A percentile compares a stretch with the other conserved stretches of the same genome.
Conservation (phyloP, 2,113 vertebrate genomes). For the Archocentrus centrarchus region DNA sequence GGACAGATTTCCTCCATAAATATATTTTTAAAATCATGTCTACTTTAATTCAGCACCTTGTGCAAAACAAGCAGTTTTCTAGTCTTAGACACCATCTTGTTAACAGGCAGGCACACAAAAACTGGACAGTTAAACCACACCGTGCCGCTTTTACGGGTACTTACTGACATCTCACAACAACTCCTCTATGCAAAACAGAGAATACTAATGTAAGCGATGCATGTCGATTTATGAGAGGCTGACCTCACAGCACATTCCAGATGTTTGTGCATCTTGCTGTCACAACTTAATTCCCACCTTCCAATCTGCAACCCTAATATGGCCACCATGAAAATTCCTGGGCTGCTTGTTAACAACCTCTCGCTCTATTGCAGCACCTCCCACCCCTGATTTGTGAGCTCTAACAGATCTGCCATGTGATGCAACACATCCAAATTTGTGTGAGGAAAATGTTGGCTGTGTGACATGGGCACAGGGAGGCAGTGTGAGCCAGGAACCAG, state of each 20-base stretch:
- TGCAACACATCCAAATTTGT: slow-evolving; percentile 22
- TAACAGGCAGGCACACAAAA: slow-evolving; percentile 50
- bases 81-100: slow-evolving; percentile 18
- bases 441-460: slow-evolving; percentile 31
- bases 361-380: slow-evolving; percentile 27
- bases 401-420: slow-evolving; percentile 36
- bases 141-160: slow-evolving; percentile 75
- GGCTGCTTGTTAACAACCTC: slow-evolving; percentile 56
- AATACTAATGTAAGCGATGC: slow-evolving; percentile 37
- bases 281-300: slow-evolving; percentile 45
- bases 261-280: slow-evolving; percentile 39
- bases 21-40: neutral
- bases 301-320: slow-evolving; percentile 54
- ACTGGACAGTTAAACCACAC: slow-evolving; percentile 47
- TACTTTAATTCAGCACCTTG: slow-evolving; percentile 11
- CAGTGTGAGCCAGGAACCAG: neutral
- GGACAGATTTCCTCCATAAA: neutral
- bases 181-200: slow-evolving; percentile 76
- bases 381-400: slow-evolving; percentile 23
- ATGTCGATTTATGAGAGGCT: neutral
- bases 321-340: slow-evolving; percentile 59
- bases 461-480: slow-evolving; percentile 16
- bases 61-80: slow-evolving; percentile 25
- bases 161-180: slow-evolving; percentile 86
- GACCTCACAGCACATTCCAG: slow-evolving; percentile 42